Evolutionary conservation across 2,797 vertebrate genomes (phyloP).

Genomic region (Pelodytes ibericus): DNA sequence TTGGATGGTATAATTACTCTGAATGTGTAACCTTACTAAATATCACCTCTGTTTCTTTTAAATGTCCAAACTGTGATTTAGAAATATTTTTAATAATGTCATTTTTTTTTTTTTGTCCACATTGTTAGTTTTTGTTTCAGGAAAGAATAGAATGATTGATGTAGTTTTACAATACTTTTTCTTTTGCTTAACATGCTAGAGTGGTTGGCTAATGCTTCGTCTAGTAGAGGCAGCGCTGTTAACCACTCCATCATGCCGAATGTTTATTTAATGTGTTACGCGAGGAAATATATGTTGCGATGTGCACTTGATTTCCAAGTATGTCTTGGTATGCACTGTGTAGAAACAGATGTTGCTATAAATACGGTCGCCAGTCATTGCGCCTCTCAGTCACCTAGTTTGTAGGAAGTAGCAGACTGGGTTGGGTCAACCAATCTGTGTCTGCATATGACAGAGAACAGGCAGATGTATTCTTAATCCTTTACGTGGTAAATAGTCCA

Average conservation of each 20-base stretch:
- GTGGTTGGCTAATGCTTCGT: no score
- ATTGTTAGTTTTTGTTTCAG: no score
- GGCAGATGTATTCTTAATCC: not conserved
- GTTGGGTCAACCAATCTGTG: not conserved
- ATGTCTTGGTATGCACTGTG: slow-evolving; percentile 16
- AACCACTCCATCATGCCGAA: not conserved
- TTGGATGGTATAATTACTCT: no score
- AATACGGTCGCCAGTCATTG: not conserved
- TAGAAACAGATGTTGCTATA: not conserved
- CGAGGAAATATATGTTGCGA: slow-evolving; percentile 2
- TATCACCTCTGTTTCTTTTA: no score
- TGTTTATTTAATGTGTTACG: slow-evolving; percentile 17
- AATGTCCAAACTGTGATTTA: no score
- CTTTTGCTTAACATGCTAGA: no score
- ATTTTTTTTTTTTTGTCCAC: no score
- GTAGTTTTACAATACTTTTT: no score
- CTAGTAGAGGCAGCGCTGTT: no score
- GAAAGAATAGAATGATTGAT: no score
- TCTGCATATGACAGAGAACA: not conserved
- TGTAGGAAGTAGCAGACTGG: not conserved
- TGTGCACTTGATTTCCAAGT: slow-evolving; percentile 17
- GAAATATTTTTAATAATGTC: no score
- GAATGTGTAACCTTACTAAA: no score
- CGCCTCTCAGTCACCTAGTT: slow-evolving; percentile 15
- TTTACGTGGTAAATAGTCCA: not conserved